Evolutionary conservation across 2,113 vertebrate species (phyloP), one percentile per base, ranked within the genome.

Genomic region (Channa argus): DNA sequence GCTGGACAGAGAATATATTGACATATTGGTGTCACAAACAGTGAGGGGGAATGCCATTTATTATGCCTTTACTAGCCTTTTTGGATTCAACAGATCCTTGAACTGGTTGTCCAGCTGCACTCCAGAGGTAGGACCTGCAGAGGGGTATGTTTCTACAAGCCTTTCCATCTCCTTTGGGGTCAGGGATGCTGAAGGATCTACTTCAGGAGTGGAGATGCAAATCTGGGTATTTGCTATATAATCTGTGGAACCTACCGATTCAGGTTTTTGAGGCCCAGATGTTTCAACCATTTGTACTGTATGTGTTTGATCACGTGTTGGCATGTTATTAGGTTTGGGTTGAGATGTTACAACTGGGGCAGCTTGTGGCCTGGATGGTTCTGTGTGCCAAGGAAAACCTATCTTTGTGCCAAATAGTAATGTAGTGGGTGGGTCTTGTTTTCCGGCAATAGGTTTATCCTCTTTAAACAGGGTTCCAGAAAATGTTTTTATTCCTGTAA

Each of bases 21-120:
- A 80, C 70, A 71, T 62, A 53, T 83, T 33, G 91, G 94, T 95
- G 96, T 97, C 89, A 97, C 97, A 97, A 98, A 98, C 97, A 95
- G 94, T 88, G 51, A 61, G 15, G 69, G 66, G 78, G 56, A 84
- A 85, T 74, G 79, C 95, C 95, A 98, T 97, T 98, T 97, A 99
- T 96, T 93, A 97, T 96, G 96, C 93, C 88, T 89, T 81, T 92
- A 99, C 98, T 97, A 95, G 97, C 98, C 97, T 99, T 97, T 96
- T 97, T 81, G 90, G 69, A 92, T 86, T 94, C 90, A 92, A 93
- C 38, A 92, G 94, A 79, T 95, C 94, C 94, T 74, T 85, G 73
- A 55, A 91, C 79, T 86, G 82, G 82, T 90, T 94, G 82, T 94
- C 91, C 89, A 94, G 88, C 81, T 89, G 91, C 68, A 88, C 56